These are phyloP conservation scores for Bucco capensis DNA, from an alignment of 2,113 vertebrate genomes.

Conservation along the genomic window DNA sequence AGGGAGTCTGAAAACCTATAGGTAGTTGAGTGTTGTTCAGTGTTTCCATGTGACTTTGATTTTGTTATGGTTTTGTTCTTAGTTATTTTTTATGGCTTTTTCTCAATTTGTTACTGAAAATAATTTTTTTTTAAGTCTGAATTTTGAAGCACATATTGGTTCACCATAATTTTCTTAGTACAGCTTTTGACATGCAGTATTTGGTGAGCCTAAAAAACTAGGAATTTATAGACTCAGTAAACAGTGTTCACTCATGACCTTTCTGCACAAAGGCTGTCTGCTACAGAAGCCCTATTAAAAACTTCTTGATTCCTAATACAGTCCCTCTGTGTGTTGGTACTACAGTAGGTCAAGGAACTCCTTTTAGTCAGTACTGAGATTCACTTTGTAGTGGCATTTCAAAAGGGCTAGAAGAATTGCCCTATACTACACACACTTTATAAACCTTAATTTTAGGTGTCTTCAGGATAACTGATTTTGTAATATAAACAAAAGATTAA, in stretches of 20 bases:
- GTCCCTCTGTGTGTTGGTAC: conserved; percentile 33
- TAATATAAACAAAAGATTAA: conserved; percentile 17
- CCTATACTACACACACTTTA: neutral
- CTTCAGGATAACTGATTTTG: conserved; percentile 2
- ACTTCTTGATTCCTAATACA: conserved; percentile 19
- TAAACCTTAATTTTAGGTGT: conserved; percentile 33
- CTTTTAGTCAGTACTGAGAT: conserved; percentile 45
- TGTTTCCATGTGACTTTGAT: neutral
- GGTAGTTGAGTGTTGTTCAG: neutral
- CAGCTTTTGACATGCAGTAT: conserved; percentile 19
- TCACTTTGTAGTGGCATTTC: conserved; percentile 10
- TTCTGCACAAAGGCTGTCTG: conserved; percentile 50
- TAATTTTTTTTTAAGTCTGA: neutral
- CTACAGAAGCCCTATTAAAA: conserved; percentile 49
- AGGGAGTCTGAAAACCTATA: neutral
- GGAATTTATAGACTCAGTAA: conserved; percentile 48
- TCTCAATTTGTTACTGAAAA: neutral
- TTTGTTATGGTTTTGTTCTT: neutral
- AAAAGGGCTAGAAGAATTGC: neutral
- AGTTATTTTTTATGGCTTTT: neutral
- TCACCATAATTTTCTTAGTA: neutral
- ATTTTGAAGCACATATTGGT: neutral
- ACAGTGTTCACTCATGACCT: conserved; percentile 47
- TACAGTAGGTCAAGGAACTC: conserved; percentile 55
- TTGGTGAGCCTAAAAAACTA: conserved; percentile 11